Percentiles rank a stretch among this genome's conserved stretches.
These are phyloP conservation scores for Hypena proboscidalis DNA, from an alignment of 2,888 invertebrate species.

Conservation along the genomic window DNA sequence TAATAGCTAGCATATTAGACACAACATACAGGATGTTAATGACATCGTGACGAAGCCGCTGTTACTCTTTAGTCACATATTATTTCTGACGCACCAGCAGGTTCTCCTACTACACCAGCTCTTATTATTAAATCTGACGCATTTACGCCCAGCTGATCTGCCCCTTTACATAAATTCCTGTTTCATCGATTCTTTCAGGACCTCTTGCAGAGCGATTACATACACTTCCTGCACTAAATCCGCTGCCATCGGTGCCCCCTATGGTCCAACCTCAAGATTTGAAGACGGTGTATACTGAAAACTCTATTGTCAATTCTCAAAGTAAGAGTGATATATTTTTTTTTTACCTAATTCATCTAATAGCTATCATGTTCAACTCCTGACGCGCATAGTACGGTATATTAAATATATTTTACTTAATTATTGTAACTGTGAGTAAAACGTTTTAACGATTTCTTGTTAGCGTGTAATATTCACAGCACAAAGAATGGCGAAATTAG, in stretches of 20 bases:
- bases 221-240: slow-evolving; percentile 10
- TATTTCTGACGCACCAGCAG: slow-evolving; percentile 2
- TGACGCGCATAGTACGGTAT: no score
- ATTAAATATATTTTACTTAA: no score
- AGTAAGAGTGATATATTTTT: slow-evolving; percentile 47
- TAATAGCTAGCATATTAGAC: no score
- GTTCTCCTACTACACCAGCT: slow-evolving; percentile 8
- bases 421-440: no score
- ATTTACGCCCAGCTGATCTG: no score
- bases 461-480: no score
- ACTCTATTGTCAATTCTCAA: slow-evolving; percentile 57
- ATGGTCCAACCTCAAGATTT: slow-evolving; percentile 30
- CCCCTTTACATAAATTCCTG: no score
- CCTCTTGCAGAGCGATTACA: slow-evolving; percentile 9
- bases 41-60: not conserved
- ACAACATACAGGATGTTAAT: no score
- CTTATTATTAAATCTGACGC: slow-evolving; percentile 4
- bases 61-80: slow-evolving; percentile 10
- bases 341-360: no score
- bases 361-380: no score
- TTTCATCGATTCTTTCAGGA: slow-evolving; percentile 6
- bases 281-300: slow-evolving; percentile 45
- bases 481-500: no score
- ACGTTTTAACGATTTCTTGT: no score
- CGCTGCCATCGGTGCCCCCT: slow-evolving; percentile 12